Percentiles rank a stretch among this genome's conserved stretches.
phyloP scores from a whole-genome alignment of 2,797 vertebrate species.

The Gymnopithys bicolor region DNA sequence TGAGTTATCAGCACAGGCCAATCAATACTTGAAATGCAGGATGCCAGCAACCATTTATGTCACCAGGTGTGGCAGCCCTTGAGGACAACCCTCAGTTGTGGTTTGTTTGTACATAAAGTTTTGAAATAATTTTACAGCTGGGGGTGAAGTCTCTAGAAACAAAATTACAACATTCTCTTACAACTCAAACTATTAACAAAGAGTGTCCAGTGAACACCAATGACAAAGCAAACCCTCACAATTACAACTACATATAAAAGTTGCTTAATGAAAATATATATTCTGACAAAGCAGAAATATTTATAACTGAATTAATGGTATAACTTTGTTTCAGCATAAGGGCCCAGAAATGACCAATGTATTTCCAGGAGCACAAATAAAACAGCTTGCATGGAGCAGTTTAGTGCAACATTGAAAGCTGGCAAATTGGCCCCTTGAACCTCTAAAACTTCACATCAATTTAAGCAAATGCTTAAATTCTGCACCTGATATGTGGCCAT shows the following conservation, averaged over 20 bases:
- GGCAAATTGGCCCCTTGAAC: not conserved
- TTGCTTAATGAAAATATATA: not conserved
- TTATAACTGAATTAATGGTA: not conserved
- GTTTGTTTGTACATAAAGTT: not conserved
- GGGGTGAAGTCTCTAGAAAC: not conserved
- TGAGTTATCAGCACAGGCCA: not conserved
- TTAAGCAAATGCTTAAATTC: not conserved
- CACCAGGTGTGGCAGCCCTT: not conserved
- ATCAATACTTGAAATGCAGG: accelerated
- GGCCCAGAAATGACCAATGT: not conserved
- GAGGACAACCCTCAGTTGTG: not conserved
- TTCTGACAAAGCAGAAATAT: not conserved
- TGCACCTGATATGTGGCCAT: not conserved
- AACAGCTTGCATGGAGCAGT: not conserved
- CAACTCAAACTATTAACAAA: not conserved
- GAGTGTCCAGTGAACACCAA: not conserved
- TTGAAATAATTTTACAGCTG: not conserved
- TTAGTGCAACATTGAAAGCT: not conserved
- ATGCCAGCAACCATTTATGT: not conserved
- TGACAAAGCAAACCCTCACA: not conserved
- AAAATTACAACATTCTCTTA: not conserved
- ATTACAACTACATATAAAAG: not conserved
- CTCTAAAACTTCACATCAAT: not conserved
- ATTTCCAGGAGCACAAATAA: not conserved
- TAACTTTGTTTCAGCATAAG: not conserved